Base-by-base conservation (phyloP, 1,140 invertebrate genomes). In the Drosophila auraria region DNA sequence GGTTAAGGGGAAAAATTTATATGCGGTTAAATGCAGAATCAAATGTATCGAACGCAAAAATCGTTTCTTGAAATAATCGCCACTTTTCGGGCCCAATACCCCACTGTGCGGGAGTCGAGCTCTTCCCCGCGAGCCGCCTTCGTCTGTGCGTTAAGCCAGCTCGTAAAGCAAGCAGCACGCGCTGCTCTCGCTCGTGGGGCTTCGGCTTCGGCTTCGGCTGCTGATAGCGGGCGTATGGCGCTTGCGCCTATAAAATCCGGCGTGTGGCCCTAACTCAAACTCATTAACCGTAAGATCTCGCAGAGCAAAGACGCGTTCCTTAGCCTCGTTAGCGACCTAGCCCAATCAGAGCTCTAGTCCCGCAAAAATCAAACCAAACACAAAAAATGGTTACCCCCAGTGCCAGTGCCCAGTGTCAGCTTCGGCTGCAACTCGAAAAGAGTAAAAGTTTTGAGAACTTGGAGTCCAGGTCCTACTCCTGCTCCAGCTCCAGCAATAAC, bases 251-350 rank as follows among this genome's bases (percentile, higher is more conserved):
- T 64, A 71, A 57, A 45, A 25, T 33, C 20, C 7, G 8, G 49
- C 63, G 50, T 71, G 33, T n/a, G 50, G 64, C 50, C 40, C 42
- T 25, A 69, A 71, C 63, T 71, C 54, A 57, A 25, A 50, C 68
- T 71, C 68, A 71, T 56, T 69, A 69, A 56, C 68, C 64, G 50
- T 69, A 56, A 71, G 64, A 69, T 71, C 68, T 71, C 68, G 68
- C 68, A 30, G 64, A 69, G 64, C 64, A 23, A 23, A 44, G 23
- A 69, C 64, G 68, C 40, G 36, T 15, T 15, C 36, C 53, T 1
- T 12, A 70, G 44, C 17, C 53, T 20, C 20, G 20, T 20, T 20
- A 25, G 15, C 4, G 25, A 42, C 30, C 12, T 25, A 50, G 44
- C 33, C 23, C 44, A 57, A 40, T 2, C 33, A 9, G 9, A 36